phyloP scores from a whole-genome alignment of 1,140 invertebrate genomes.

The Ceratosolen solmsi region DNA sequence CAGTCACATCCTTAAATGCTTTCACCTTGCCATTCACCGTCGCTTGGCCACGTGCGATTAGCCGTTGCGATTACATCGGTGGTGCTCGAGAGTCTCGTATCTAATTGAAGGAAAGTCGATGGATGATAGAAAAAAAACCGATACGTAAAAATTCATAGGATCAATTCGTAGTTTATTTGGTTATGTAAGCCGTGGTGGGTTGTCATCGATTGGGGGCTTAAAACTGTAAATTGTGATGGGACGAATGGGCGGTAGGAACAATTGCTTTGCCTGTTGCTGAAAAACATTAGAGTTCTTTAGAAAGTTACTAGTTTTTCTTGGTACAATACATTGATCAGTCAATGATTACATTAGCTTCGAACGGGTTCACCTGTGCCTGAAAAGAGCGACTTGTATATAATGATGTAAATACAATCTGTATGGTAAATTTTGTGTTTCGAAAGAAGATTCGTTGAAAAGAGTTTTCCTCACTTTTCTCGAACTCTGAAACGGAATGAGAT shows the following conservation, averaged over 20 bases:
- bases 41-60: constrained; percentile 21
- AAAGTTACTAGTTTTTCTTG: not conserved
- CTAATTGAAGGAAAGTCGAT: constrained; percentile 41
- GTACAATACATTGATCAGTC: not conserved
- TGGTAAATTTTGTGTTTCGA: not conserved
- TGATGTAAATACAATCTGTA: not conserved
- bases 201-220: not conserved
- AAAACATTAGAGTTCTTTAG: not conserved
- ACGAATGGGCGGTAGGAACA: not conserved
- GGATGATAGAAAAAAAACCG: not conserved
- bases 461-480: not conserved
- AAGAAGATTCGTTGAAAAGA: not conserved
- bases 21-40: constrained; percentile 41
- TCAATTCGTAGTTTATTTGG: not conserved
- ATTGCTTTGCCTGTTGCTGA: not conserved
- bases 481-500: not conserved
- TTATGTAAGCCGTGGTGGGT: not conserved
- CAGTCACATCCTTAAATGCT: constrained; percentile 49
- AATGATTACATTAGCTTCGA: not conserved
- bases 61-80: not conserved
- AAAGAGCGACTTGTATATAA: not conserved
- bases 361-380: not conserved
- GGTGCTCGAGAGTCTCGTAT: not conserved
- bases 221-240: not conserved
- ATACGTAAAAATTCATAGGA: not conserved